A percentile compares a stretch with the other conserved stretches of the same genome.
Conservation (phyloP, 1,140 invertebrate species). For the Nixonia krombeini region DNA sequence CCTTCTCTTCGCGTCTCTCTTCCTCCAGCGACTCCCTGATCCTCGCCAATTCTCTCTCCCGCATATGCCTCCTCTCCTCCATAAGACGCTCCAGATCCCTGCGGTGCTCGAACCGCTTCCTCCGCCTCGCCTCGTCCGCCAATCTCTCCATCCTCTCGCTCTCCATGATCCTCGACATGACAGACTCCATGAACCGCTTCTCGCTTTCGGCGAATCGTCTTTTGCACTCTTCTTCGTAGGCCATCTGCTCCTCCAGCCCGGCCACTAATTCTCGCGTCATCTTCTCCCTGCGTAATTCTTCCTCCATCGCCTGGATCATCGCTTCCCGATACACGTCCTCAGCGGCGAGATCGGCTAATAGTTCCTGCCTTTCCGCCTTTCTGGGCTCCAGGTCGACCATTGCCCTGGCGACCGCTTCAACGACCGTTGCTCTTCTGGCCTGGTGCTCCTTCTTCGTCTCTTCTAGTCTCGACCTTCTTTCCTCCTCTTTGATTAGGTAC, state of each 20-base stretch:
- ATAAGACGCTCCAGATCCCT: conserved; percentile 54
- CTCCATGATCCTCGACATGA: conserved; percentile 49
- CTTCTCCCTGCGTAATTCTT: conserved; percentile 11
- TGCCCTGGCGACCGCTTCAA: conserved; percentile 26
- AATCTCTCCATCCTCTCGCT: conserved; percentile 45
- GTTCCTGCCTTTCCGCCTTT: conserved; percentile 23
- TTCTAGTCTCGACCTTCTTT: conserved; percentile 8
- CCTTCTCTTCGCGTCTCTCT: conserved; percentile 86
- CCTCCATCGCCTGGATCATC: conserved; percentile 24
- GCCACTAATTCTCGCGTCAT: conserved; percentile 32
- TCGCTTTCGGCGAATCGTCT: conserved; percentile 41
- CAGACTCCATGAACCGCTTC: conserved; percentile 44
- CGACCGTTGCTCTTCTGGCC: conserved; percentile 23
- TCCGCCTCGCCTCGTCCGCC: conserved; percentile 43
- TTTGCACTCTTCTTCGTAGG: conserved; percentile 46
- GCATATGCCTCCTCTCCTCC: conserved; percentile 40
- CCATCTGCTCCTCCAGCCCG: conserved; percentile 50
- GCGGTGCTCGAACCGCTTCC: conserved; percentile 43
- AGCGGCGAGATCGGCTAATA: conserved; percentile 49
- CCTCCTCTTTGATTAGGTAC: conserved; percentile 35
- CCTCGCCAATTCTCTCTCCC: conserved; percentile 36
- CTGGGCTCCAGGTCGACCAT: conserved; percentile 33
- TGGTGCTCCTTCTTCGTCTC: conserved; percentile 13
- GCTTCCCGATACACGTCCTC: conserved; percentile 47
- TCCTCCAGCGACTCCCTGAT: conserved; percentile 75